Percentiles rank a stretch among this genome's conserved stretches.
Evolutionary conservation across 1,140 invertebrate species (phyloP).

Genomic region (Euschistus heros): DNA sequence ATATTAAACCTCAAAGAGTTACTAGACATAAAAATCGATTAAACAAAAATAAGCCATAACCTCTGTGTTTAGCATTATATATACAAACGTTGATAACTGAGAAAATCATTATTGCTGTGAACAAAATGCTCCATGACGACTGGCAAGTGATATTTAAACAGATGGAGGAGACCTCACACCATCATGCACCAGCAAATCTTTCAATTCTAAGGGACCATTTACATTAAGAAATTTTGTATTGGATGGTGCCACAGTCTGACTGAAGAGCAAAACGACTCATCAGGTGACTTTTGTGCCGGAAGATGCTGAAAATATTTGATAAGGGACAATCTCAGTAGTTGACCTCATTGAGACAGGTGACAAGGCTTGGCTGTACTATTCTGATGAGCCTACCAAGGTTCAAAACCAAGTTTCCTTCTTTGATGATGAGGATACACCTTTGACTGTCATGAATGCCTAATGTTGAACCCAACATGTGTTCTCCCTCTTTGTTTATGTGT

Average conservation of each 20-base stretch:
- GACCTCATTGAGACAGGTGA: slow-evolving; percentile 19
- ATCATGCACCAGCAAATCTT: slow-evolving; percentile 25
- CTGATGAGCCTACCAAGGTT: not conserved
- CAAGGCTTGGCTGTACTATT: not conserved
- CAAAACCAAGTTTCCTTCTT: not conserved
- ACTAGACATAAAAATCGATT: no score
- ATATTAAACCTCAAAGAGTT: no score
- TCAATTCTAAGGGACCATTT: slow-evolving; percentile 24
- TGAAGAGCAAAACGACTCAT: not conserved
- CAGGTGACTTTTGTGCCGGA: not conserved
- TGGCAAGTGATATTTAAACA: slow-evolving; percentile 21
- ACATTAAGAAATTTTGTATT: not conserved
- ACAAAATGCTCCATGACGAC: slow-evolving; percentile 16
- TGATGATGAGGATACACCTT: not conserved
- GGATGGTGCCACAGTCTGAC: not conserved
- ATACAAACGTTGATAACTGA: no score
- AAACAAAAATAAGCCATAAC: no score
- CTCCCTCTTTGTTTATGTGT: no score
- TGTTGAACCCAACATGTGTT: no score
- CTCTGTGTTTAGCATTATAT: no score
- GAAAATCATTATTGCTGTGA: not conserved
- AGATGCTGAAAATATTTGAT: no score
- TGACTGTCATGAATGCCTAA: slow-evolving; percentile 6
- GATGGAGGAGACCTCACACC: slow-evolving; percentile 20
- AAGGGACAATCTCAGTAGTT: slow-evolving; percentile 27